These are phyloP conservation scores for Lasaia peninsularis DNA, from an alignment of 1,140 invertebrate species.

Conservation along the genomic window DNA sequence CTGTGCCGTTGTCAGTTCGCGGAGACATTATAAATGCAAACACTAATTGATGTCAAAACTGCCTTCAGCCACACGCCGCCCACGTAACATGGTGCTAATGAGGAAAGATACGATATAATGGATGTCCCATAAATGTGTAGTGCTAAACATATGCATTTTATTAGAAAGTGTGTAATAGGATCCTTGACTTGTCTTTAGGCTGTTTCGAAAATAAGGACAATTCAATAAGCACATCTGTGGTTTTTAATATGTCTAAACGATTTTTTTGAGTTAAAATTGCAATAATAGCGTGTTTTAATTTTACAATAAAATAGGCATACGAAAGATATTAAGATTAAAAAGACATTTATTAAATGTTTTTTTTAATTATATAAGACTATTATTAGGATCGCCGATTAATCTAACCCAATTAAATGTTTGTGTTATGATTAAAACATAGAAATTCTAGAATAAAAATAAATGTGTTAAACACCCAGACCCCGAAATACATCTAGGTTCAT, in stretches of 20 bases:
- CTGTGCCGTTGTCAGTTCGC: constrained; percentile 33
- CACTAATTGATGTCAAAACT: constrained; percentile 56
- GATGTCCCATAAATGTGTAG: constrained; percentile 37
- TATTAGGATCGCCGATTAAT: too few relatives aligned
- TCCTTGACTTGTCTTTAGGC: constrained; percentile 5
- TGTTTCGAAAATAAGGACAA: background rate
- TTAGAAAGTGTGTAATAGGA: constrained; percentile 24
- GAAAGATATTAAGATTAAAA: too few relatives aligned
- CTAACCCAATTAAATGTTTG: too few relatives aligned
- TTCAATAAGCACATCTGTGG: background rate
- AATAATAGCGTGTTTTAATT: too few relatives aligned
- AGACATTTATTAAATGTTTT: too few relatives aligned
- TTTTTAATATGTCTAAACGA: background rate
- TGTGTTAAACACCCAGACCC: too few relatives aligned
- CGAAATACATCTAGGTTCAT: too few relatives aligned
- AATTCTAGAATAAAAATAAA: too few relatives aligned
- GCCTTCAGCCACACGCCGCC: constrained; percentile 23
- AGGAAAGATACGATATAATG: constrained; percentile 40
- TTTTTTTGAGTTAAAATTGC: too few relatives aligned
- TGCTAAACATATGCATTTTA: constrained; percentile 30
- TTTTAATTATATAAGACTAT: too few relatives aligned
- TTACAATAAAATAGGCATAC: too few relatives aligned
- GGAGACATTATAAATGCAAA: constrained; percentile 50
- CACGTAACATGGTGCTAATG: constrained; percentile 60
- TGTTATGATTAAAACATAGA: too few relatives aligned